A percentile compares a stretch with the other conserved stretches of the same genome.
Evolutionary conservation across 2,888 invertebrate genomes (phyloP).

Genomic region (Stenichneumon culpator): DNA sequence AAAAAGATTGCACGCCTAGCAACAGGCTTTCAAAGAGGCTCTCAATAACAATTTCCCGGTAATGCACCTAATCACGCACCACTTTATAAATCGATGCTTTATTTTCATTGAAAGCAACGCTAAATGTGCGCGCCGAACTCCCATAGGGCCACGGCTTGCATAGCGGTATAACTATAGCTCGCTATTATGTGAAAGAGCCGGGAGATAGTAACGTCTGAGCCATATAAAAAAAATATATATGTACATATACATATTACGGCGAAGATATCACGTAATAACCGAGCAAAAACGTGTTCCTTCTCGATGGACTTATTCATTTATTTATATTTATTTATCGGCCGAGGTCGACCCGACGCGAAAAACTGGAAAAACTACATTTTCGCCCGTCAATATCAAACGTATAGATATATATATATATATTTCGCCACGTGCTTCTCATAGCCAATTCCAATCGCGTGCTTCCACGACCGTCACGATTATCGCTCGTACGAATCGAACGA

Average conservation of each 20-base stretch:
- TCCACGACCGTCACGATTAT: not conserved
- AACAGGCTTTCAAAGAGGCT: not conserved
- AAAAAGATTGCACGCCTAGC: not conserved
- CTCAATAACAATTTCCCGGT: not conserved
- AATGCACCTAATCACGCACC: not conserved
- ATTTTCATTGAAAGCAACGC: slow-evolving; percentile 33
- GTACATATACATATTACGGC: not conserved
- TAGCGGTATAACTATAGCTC: slow-evolving; percentile 2
- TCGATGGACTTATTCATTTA: slow-evolving; percentile 50
- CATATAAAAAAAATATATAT: slow-evolving; percentile 3
- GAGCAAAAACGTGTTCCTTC: slow-evolving; percentile 60
- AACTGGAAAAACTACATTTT: slow-evolving; percentile 56
- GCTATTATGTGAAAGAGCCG: slow-evolving; percentile 28
- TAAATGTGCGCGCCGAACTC: slow-evolving; percentile 26
- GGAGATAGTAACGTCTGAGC: slow-evolving; percentile 5
- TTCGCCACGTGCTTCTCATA: slow-evolving; percentile 41
- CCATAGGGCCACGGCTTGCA: not conserved
- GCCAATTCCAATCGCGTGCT: slow-evolving; percentile 12
- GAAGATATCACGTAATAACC: slow-evolving; percentile 52
- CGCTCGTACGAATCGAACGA: not conserved
- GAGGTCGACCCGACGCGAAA: slow-evolving; percentile 31
- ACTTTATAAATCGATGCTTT: slow-evolving; percentile 9
- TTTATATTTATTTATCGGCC: slow-evolving; percentile 48
- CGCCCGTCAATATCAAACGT: not conserved
- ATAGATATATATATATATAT: not conserved